Conservation (phyloP, 2,888 invertebrate genomes). For the Mamestra brassicae region DNA sequence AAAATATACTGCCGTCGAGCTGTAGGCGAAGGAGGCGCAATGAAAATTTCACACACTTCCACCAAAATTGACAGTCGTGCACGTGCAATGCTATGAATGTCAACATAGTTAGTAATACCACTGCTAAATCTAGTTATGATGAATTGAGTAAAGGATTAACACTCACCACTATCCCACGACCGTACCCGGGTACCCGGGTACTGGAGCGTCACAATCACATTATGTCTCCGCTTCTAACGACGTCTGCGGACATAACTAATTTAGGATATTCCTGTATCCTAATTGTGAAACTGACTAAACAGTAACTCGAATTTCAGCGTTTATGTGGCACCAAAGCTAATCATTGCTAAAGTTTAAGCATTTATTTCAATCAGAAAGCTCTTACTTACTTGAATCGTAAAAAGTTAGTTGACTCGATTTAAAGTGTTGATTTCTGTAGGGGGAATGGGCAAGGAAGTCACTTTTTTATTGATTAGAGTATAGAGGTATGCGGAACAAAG, state of each 20-base stretch:
- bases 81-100: too few relatives aligned
- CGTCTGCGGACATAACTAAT: conserved; percentile 23
- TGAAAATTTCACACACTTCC: too few relatives aligned
- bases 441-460: neutral
- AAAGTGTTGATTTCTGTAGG: neutral
- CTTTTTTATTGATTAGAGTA: neutral
- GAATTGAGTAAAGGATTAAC: conserved; percentile 1
- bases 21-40: too few relatives aligned
- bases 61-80: too few relatives aligned
- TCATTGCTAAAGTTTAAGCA: neutral
- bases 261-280: conserved; percentile 19
- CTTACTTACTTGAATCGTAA: conserved; percentile 1
- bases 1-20: too few relatives aligned
- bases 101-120: neutral
- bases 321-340: conserved; percentile 12
- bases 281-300: conserved; percentile 18
- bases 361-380: conserved; percentile 21
- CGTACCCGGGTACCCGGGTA: neutral
- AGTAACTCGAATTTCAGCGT: conserved; percentile 21
- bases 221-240: conserved; percentile 7
- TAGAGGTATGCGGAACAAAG: too few relatives aligned
- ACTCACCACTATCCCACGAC: neutral
- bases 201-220: conserved; percentile 28
- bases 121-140: neutral
- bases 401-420: neutral